A percentile compares a stretch with the other conserved stretches of the same genome.
phyloP scores from a whole-genome alignment of 2,113 vertebrate genomes.

The Prunella himalayana region DNA sequence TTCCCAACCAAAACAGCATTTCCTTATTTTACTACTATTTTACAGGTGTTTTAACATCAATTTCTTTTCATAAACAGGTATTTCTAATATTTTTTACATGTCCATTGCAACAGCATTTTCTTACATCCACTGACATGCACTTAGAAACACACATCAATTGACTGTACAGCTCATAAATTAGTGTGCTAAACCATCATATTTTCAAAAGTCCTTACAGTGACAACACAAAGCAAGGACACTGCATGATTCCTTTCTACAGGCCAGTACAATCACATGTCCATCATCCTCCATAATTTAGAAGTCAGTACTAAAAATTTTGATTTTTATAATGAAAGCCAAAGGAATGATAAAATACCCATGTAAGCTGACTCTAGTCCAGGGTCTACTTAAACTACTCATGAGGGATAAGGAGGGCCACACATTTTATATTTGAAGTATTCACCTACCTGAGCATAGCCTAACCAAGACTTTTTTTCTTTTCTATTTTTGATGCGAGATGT shows the following conservation, averaged over 20 bases:
- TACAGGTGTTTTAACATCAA: background rate
- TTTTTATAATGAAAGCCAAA: background rate
- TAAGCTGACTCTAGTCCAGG: background rate
- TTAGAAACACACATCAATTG: background rate
- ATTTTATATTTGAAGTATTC: background rate
- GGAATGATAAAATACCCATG: background rate
- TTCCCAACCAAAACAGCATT: background rate
- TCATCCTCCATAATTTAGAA: background rate
- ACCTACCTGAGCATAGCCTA: constrained; percentile 97
- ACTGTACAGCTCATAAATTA: background rate
- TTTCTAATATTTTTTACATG: background rate
- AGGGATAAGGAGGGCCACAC: accelerated
- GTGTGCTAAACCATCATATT: background rate
- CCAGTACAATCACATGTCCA: background rate
- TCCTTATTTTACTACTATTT: background rate
- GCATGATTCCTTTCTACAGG: background rate
- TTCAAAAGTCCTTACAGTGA: background rate
- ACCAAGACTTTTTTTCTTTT: constrained; percentile 95
- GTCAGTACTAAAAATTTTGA: background rate
- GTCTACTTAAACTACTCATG: background rate
- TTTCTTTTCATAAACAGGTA: background rate
- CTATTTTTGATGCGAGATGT: constrained; percentile 96
- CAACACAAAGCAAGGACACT: background rate
- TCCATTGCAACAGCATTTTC: background rate
- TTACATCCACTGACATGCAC: background rate